Evolutionary conservation across 1,140 invertebrate genomes (phyloP), one percentile per base, ranked within the genome.

Genomic region (Scaptomyza hsui): DNA sequence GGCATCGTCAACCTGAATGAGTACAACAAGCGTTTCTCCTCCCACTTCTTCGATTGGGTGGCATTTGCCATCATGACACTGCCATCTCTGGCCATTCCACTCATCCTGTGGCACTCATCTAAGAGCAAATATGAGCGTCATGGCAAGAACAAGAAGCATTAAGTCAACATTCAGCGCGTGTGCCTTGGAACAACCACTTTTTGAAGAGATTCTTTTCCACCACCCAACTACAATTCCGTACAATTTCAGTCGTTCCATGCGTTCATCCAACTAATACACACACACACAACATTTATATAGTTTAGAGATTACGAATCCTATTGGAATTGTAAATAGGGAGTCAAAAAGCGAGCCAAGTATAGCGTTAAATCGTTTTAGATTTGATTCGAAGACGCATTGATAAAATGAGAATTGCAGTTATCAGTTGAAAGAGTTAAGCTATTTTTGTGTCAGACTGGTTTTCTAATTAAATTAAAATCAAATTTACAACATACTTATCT

Each of bases 21-120:
- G 92, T 99, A 98, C 91, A 97, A 99, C 92, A 97, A 98, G 91
- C 97, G 98, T 91, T 99, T 99, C 93, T 99, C 98, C 55, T 98
- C 98, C 29, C 98, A 99, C 93, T 95, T 98, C 89, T 96, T 98
- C 56, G 98, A 99, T 91, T 99, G 98, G 98, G 93, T 95, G 47
- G 97, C 97, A 24, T 99, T 99, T 92, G 97, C 97, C 56, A 94
- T 99, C 5, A 99, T 99, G 97, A 97, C 97, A 37, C 92, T 99
- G 47, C 98, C 98, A 48, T 98, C 97, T 2, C 92, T 99, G 12
- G 95, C 95, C n/a, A 97, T 99, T 92, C 98, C 98, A 24, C 97
- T 98, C 91, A 94, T 96, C 19, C 93, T 99, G 47, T 99, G 98
- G 97, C 98, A 95, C 91, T 96, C 95, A 16, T 99, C 97, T 89